These are phyloP conservation scores for Glaucidium brasilianum DNA, from an alignment of 2,113 vertebrate species.

Conservation along the genomic window DNA sequence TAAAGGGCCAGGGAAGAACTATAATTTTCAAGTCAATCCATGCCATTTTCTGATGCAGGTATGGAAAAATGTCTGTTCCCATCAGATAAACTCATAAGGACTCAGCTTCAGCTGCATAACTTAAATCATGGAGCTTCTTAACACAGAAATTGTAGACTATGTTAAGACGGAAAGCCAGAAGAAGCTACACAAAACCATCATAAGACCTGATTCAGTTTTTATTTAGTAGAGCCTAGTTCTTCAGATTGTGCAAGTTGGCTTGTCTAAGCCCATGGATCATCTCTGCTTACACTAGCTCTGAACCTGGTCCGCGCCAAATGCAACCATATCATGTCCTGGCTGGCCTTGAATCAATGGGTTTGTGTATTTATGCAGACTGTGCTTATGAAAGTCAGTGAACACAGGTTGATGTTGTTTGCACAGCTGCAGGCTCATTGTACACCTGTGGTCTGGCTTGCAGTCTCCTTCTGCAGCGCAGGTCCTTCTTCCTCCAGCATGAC, in stretches of 20 bases:
- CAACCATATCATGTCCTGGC: rapidly evolving
- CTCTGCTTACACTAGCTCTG: background rate
- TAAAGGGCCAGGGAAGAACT: background rate
- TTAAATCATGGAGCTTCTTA: background rate
- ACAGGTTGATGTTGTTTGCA: background rate
- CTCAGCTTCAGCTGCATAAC: background rate
- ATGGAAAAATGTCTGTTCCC: background rate
- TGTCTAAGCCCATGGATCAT: background rate
- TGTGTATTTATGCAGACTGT: background rate
- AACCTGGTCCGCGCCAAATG: background rate
- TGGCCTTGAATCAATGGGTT: background rate
- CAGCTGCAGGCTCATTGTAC: background rate
- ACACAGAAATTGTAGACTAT: background rate
- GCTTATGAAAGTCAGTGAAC: background rate
- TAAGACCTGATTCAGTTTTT: background rate
- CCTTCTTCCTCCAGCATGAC: background rate
- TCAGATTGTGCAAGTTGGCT: background rate
- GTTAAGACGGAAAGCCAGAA: background rate
- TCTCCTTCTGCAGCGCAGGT: background rate
- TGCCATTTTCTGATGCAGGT: background rate
- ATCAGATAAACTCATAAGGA: background rate
- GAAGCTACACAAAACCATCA: background rate
- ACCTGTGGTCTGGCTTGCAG: background rate
- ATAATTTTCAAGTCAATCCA: background rate
- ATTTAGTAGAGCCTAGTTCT: background rate